These are phyloP conservation scores for Pygoscelis adeliae DNA, from an alignment of 2,113 vertebrate genomes.

Conservation along the genomic window DNA sequence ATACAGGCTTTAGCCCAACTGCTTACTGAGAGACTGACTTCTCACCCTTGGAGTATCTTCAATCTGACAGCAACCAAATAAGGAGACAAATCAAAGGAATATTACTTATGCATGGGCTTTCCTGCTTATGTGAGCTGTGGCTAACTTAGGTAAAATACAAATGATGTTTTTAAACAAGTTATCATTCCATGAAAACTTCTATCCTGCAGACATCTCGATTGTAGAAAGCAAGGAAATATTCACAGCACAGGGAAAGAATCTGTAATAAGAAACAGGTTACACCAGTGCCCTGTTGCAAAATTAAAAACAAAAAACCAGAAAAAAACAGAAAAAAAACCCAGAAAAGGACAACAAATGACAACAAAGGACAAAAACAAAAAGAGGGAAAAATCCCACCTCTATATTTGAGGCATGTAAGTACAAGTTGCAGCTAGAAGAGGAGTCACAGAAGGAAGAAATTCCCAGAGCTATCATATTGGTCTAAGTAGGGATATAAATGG, in stretches of 20 bases:
- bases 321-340: background rate
- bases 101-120: background rate
- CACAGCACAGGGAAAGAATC: background rate
- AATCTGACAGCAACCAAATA: background rate
- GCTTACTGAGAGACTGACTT: background rate
- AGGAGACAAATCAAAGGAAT: background rate
- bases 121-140: background rate
- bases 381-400: accelerated
- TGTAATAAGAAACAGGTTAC: background rate
- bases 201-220: background rate
- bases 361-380: background rate
- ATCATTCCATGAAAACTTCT: background rate
- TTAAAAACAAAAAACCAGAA: background rate
- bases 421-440: background rate
- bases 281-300: background rate
- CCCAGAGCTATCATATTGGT: background rate
- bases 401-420: background rate
- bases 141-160: background rate
- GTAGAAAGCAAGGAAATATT: background rate
- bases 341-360: background rate
- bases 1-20: background rate
- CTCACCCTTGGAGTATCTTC: background rate
- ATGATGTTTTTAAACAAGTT: background rate
- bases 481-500: background rate
- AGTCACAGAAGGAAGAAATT: background rate